These are phyloP conservation scores for Anser cygnoides DNA, from an alignment of 2,113 vertebrate genomes.

Conservation along the genomic window DNA sequence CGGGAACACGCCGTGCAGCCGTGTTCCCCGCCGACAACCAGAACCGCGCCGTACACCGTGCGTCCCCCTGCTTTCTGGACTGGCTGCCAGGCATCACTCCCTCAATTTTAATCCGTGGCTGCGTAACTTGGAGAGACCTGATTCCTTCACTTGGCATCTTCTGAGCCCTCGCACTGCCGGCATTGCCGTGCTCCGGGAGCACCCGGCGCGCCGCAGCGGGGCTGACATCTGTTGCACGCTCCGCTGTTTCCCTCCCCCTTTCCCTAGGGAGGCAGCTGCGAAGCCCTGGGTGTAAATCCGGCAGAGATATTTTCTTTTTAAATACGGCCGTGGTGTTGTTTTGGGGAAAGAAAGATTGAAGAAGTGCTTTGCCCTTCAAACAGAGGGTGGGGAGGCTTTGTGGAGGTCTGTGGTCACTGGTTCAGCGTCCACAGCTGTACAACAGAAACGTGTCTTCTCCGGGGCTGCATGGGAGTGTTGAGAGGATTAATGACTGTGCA, in stretches of 20 bases:
- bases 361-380: not conserved
- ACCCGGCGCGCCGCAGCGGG: accelerated
- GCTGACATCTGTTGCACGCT: not conserved
- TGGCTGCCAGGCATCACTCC: not conserved
- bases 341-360: not conserved
- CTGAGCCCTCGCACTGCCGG: not conserved
- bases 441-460: not conserved
- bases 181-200: accelerated
- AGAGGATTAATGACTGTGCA: not conserved
- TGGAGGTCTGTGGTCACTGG: no score
- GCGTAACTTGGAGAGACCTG: accelerated
- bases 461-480: not conserved
- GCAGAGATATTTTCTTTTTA: not conserved
- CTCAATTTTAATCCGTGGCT: not conserved
- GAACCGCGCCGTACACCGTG: accelerated
- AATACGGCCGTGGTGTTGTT: accelerated
- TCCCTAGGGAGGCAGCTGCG: not conserved
- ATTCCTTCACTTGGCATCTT: not conserved
- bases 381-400: not conserved
- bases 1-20: not conserved
- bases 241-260: not conserved
- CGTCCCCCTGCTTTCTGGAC: not conserved
- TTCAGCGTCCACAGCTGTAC: not conserved
- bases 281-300: not conserved
- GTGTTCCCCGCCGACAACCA: not conserved